Evolutionary conservation across 2,888 invertebrate genomes (phyloP).

Genomic region (Laothoe populi): DNA sequence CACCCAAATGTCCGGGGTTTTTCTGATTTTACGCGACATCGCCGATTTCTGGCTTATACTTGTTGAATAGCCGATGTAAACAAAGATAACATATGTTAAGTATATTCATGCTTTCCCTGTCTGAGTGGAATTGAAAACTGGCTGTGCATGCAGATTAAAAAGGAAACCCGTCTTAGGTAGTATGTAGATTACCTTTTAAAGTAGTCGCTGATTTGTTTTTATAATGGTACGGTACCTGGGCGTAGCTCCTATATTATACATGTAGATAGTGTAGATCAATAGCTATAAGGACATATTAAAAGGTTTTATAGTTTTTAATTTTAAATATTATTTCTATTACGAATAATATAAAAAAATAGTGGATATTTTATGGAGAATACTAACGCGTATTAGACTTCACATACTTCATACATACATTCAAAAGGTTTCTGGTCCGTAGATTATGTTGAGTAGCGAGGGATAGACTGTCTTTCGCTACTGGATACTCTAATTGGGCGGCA

Average conservation of each 20-base stretch:
- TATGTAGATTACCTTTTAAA: conserved; percentile 22
- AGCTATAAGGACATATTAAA: too few relatives aligned
- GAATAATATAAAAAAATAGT: too few relatives aligned
- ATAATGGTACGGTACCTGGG: background rate
- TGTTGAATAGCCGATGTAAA: conserved; percentile 52
- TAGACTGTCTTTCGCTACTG: too few relatives aligned
- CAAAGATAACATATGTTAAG: conserved; percentile 52
- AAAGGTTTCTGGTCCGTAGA: too few relatives aligned
- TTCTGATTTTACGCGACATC: conserved; percentile 21
- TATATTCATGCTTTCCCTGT: conserved; percentile 48
- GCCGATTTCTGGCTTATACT: conserved; percentile 39
- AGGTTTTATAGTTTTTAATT: too few relatives aligned
- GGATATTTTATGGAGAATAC: too few relatives aligned
- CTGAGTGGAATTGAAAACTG: conserved; percentile 42
- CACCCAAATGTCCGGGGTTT: too few relatives aligned
- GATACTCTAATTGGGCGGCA: too few relatives aligned
- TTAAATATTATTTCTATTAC: too few relatives aligned
- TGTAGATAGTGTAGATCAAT: background rate
- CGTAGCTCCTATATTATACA: background rate
- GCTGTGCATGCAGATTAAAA: conserved; percentile 48
- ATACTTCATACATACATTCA: too few relatives aligned
- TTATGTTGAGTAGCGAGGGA: too few relatives aligned
- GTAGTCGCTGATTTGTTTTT: conserved; percentile 1
- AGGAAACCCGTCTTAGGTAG: conserved; percentile 26
- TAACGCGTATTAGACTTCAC: too few relatives aligned